A percentile compares a stretch with the other conserved stretches of the same genome.
These are phyloP conservation scores for Pelmatolapia mariae DNA, from an alignment of 2,113 vertebrate species.

Conservation along the genomic window DNA sequence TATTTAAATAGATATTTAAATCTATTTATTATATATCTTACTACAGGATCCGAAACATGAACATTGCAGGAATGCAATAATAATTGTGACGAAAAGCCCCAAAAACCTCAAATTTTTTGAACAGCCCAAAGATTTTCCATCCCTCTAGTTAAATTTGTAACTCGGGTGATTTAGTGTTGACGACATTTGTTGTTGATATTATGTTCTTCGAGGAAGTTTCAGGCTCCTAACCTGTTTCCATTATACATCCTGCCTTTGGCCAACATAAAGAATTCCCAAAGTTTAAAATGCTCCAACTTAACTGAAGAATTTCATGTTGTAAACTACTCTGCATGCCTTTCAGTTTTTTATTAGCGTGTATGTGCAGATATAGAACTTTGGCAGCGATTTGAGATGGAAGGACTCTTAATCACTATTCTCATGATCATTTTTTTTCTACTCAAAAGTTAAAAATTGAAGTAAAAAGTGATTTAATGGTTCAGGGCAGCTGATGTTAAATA, in stretches of 20 bases:
- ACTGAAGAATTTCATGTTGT: rapidly evolving
- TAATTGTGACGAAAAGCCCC: rapidly evolving
- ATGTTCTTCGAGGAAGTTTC: not conserved
- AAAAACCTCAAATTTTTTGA: rapidly evolving
- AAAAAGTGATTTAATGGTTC: not conserved
- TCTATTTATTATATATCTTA: not conserved
- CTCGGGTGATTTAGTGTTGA: not conserved
- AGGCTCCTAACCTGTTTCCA: not conserved
- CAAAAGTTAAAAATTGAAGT: not conserved
- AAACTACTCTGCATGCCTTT: not conserved
- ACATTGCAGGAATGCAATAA: not conserved
- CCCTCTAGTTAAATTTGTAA: not conserved
- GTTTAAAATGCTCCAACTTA: not conserved
- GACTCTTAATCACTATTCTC: rapidly evolving
- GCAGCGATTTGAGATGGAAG: not conserved
- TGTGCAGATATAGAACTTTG: not conserved
- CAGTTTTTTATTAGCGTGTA: not conserved
- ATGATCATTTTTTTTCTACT: not conserved
- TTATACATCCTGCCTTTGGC: not conserved
- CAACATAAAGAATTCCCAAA: not conserved
- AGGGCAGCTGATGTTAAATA: not conserved
- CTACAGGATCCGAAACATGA: not conserved
- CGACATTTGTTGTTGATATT: rapidly evolving
- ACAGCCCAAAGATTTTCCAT: not conserved
- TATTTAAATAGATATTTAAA: not conserved